These are phyloP conservation scores for Pemphredon lugubris DNA, from an alignment of 2,888 invertebrate genomes.

Conservation along the genomic window DNA sequence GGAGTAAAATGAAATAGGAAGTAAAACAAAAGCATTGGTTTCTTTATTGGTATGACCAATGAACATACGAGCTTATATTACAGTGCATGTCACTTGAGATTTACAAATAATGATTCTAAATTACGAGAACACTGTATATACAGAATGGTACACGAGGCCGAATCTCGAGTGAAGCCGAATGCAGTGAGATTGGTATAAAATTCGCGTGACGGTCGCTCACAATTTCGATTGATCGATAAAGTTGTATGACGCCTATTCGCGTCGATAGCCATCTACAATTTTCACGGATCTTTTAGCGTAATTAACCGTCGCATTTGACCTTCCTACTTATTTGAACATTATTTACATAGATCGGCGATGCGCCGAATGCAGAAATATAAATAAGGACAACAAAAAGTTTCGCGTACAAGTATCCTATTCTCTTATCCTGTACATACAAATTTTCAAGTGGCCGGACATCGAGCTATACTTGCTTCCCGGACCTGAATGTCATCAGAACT, in stretches of 20 bases:
- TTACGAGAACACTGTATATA: slow-evolving; percentile 61
- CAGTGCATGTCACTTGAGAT: slow-evolving; percentile 40
- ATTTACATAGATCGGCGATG: slow-evolving; percentile 60
- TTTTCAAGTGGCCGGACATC: too few species aligned
- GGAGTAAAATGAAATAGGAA: too few species aligned
- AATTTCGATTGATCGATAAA: too few species aligned
- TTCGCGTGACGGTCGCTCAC: slow-evolving; percentile 2
- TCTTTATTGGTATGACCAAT: slow-evolving; percentile 62
- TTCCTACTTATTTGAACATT: slow-evolving; percentile 17
- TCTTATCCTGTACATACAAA: slow-evolving; percentile 39
- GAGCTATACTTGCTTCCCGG: slow-evolving; percentile 31
- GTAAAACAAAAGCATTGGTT: slow-evolving; percentile 62
- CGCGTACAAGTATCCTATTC: slow-evolving; percentile 21
- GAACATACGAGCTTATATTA: slow-evolving; percentile 48
- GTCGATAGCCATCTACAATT: too few species aligned
- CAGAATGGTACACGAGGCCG: slow-evolving; percentile 57
- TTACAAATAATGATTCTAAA: slow-evolving; percentile 53
- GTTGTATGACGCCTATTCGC: too few species aligned
- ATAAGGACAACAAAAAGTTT: slow-evolving; percentile 54
- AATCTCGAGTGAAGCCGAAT: slow-evolving; percentile 3
- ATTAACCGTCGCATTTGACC: not conserved
- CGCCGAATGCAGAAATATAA: slow-evolving; percentile 50
- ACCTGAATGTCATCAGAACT: slow-evolving; percentile 14
- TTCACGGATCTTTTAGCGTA: not conserved
- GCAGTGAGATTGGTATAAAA: not conserved